phyloP scores from a whole-genome alignment of 1,140 invertebrate genomes.

The Propsilocerus akamusi region DNA sequence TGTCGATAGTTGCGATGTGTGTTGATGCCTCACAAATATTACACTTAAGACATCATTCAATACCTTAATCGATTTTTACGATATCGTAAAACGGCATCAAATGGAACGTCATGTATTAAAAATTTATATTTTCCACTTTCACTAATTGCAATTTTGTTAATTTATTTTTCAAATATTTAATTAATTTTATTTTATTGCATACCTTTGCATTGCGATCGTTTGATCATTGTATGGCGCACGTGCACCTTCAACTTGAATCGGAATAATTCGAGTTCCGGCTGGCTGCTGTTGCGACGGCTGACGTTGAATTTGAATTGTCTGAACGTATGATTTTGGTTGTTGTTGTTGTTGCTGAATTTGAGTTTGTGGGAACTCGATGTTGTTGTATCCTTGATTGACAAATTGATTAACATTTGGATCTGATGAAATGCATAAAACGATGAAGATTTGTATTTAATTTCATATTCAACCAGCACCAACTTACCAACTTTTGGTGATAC shows the following conservation, averaged over 20 bases:
- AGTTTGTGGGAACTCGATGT: slow-evolving; percentile 11
- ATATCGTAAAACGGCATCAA: slow-evolving; percentile 22
- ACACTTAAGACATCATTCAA: slow-evolving; percentile 4
- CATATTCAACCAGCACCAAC: not conserved
- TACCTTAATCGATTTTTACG: slow-evolving; percentile 23
- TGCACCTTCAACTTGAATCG: slow-evolving; percentile 19
- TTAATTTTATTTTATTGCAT: slow-evolving; percentile 10
- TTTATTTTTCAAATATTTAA: not conserved
- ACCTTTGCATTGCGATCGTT: slow-evolving; percentile 22
- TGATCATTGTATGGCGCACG: not conserved
- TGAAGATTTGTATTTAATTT: not conserved
- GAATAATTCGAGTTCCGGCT: slow-evolving; percentile 16
- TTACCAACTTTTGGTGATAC: not conserved
- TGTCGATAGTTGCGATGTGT: not conserved
- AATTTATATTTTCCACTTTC: slow-evolving; percentile 21
- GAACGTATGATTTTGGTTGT: not conserved
- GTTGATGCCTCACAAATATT: no score
- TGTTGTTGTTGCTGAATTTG: slow-evolving; percentile 7
- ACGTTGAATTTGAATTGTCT: slow-evolving; percentile 11
- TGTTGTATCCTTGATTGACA: slow-evolving; percentile 24
- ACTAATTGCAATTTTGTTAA: slow-evolving; percentile 5
- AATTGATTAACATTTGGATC: slow-evolving; percentile 24
- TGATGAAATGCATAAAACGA: not conserved
- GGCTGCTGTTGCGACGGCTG: slow-evolving; percentile 14
- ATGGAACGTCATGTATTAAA: slow-evolving; percentile 22